phyloP scores from a whole-genome alignment of 37 sponge, comb jelly and placozoan genomes.

The Haliclona indistincta region DNA sequence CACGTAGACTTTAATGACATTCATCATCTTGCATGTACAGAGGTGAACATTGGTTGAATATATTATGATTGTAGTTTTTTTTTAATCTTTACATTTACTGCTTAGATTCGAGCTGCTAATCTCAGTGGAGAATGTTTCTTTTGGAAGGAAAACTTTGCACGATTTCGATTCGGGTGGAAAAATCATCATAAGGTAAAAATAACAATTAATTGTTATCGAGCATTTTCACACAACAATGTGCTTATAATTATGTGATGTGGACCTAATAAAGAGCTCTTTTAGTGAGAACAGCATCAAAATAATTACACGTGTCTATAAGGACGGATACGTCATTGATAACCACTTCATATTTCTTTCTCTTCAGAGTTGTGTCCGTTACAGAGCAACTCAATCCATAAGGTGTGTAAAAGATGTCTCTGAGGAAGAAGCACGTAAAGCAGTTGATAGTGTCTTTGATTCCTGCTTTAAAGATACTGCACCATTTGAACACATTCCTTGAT shows the following conservation, averaged over 20 bases:
- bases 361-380: conserved; percentile 79
- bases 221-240: too few species aligned
- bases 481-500: conserved; percentile 91
- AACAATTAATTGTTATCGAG: background rate
- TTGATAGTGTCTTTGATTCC: conserved; percentile 78
- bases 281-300: too few species aligned
- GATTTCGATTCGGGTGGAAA: conserved; percentile 90
- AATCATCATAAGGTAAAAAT: conserved; percentile 83
- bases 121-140: conserved; percentile 96
- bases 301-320: too few species aligned
- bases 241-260: too few species aligned
- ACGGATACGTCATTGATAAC: too few species aligned
- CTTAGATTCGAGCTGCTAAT: conserved; percentile 85
- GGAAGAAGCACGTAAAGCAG: conserved; percentile 63
- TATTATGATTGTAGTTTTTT: background rate
- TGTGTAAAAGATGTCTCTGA: conserved; percentile 72
- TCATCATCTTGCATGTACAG: conserved; percentile 89
- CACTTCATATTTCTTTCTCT: background rate
- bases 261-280: too few species aligned
- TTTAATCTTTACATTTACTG: background rate
- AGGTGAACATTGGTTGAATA: conserved; percentile 25
- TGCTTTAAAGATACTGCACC: conserved; percentile 87
- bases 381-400: conserved; percentile 76
- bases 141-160: conserved; percentile 86
- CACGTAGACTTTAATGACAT: conserved; percentile 81